These are phyloP conservation scores for Liopterus haemorrhoidalis DNA, from an alignment of 2,888 invertebrate species.

Conservation along the genomic window DNA sequence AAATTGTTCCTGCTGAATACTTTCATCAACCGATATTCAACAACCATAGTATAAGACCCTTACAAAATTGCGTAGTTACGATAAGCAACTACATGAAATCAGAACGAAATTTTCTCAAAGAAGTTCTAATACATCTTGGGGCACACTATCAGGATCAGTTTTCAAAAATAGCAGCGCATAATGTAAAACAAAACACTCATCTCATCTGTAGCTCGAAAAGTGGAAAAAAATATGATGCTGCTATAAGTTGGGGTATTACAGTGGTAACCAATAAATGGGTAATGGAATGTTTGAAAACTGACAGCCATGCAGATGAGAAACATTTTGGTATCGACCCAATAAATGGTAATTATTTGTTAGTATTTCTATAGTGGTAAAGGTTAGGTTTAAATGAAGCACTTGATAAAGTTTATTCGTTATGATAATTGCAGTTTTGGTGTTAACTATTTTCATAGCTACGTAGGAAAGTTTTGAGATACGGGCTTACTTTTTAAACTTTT, in stretches of 20 bases:
- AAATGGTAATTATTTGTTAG: too few relatives aligned
- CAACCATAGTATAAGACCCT: conserved; percentile 46
- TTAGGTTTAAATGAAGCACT: too few relatives aligned
- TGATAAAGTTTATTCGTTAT: too few relatives aligned
- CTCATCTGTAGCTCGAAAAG: conserved; percentile 65
- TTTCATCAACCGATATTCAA: conserved; percentile 64
- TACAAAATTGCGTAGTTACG: conserved; percentile 68
- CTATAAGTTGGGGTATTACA: conserved; percentile 79
- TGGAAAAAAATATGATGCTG: conserved; percentile 79
- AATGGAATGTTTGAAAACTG: conserved; percentile 57
- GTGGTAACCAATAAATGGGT: conserved; percentile 75
- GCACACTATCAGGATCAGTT: conserved; percentile 61
- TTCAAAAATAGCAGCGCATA: conserved; percentile 51
- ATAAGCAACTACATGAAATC: conserved; percentile 69
- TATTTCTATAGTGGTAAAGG: too few relatives aligned
- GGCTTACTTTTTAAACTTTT: too few relatives aligned
- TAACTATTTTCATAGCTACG: too few relatives aligned
- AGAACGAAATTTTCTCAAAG: conserved; percentile 68
- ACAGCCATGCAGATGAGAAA: conserved; percentile 51
- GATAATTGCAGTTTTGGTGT: too few relatives aligned
- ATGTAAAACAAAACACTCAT: conserved; percentile 67
- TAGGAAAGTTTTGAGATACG: too few relatives aligned
- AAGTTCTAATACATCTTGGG: conserved; percentile 65
- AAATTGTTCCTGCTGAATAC: conserved; percentile 58
- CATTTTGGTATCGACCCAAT: too few relatives aligned